Percentiles rank a stretch among this genome's conserved stretches.
Conservation (phyloP, 2,797 vertebrate genomes). For the Anguilla marmorata region DNA sequence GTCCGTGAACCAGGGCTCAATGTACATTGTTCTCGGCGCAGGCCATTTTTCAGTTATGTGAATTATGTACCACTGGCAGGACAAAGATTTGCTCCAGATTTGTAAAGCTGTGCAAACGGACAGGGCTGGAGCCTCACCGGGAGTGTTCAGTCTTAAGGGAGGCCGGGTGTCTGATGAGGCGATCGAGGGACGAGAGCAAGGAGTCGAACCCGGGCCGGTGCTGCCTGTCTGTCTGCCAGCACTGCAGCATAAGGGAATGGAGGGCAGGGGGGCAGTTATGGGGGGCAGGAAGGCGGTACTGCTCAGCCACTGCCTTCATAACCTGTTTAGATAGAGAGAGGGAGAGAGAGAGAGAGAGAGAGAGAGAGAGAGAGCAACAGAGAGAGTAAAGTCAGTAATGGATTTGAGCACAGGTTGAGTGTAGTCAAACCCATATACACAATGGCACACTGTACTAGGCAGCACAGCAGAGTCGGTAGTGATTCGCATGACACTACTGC, state of each 20-base stretch:
- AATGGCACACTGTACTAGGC: not conserved
- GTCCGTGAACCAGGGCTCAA: not conserved
- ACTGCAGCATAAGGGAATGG: conserved; percentile 93
- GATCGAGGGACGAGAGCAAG: conserved; percentile 80
- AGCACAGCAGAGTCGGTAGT: not conserved
- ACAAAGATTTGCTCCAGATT: not conserved
- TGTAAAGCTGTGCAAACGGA: not conserved
- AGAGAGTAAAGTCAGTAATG: not conserved
- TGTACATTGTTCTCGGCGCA: not conserved
- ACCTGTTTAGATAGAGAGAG: conserved; percentile 70
- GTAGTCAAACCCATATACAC: not conserved
- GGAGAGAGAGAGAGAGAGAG: not conserved
- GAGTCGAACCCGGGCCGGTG: conserved; percentile 86
- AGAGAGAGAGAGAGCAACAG: not conserved
- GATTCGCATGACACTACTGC: not conserved
- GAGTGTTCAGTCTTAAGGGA: conserved; percentile 74
- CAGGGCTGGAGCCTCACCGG: conserved; percentile 61
- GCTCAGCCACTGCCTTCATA: conserved; percentile 92
- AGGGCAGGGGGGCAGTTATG: conserved; percentile 88
- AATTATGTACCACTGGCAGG: no score
- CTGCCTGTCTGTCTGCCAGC: conserved; percentile 84
- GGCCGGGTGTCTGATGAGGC: conserved; percentile 77
- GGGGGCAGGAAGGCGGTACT: conserved; percentile 90
- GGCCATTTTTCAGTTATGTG: not conserved
- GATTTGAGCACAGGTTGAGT: not conserved